phyloP scores from a whole-genome alignment of 2,888 invertebrate genomes.

The Xestia rhomboidea region DNA sequence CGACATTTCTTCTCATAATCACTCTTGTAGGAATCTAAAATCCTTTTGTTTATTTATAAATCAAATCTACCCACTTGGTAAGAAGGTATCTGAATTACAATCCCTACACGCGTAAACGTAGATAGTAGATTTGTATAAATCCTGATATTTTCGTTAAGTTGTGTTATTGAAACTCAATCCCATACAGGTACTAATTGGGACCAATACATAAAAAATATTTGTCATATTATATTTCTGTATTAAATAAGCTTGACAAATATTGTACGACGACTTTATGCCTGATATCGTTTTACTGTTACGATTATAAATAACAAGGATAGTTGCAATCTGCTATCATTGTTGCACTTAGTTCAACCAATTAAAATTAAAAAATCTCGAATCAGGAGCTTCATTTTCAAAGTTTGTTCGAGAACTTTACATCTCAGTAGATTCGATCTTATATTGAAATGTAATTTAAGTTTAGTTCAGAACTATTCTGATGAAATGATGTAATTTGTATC shows the following conservation, averaged over 20 bases:
- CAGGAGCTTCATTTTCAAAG: not conserved
- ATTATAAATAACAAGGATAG: not conserved
- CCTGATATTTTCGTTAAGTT: slow-evolving; percentile 9
- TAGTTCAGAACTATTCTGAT: slow-evolving; percentile 39
- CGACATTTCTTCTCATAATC: not conserved
- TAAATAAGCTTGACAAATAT: not conserved
- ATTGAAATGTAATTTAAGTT: slow-evolving; percentile 28
- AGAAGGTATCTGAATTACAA: not conserved
- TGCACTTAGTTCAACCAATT: not conserved
- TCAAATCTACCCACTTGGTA: not conserved
- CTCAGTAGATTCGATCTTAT: slow-evolving; percentile 25
- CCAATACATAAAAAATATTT: not conserved
- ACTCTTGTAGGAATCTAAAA: not conserved
- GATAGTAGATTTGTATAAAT: not conserved
- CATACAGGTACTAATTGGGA: slow-evolving; percentile 5
- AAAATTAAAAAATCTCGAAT: not conserved
- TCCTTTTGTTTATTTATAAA: not conserved
- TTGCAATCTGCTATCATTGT: slow-evolving; percentile 7
- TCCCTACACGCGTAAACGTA: not conserved
- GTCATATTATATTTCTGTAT: not conserved
- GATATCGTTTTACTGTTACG: not conserved
- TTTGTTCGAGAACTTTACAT: slow-evolving; percentile 23
- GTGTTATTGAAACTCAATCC: slow-evolving; percentile 36
- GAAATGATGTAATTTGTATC: slow-evolving; percentile 38
- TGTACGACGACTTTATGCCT: not conserved